These are phyloP conservation scores for Conistra vaccinii DNA, from an alignment of 2,888 invertebrate species.

Conservation along the genomic window DNA sequence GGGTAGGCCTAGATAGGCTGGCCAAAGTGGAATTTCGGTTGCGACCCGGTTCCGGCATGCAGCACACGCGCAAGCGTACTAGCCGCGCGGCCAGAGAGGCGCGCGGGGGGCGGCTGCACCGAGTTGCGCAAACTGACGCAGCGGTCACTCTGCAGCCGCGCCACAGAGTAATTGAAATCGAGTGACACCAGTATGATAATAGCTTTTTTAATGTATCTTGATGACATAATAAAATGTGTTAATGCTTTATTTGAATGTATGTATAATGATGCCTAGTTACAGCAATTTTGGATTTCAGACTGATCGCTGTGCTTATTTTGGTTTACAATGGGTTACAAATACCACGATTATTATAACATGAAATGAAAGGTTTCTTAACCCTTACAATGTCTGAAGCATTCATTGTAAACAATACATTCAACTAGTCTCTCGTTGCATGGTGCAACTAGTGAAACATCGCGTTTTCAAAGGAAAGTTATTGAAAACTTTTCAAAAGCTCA, in stretches of 20 bases:
- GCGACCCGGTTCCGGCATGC: constrained; percentile 90
- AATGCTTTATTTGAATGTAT: constrained; percentile 10
- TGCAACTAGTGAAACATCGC: constrained; percentile 39
- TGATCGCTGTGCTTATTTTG: not conserved
- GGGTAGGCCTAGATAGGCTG: constrained; percentile 78
- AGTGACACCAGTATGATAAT: constrained; percentile 56
- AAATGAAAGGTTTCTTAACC: not conserved
- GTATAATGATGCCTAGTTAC: not conserved
- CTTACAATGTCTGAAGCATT: constrained; percentile 6
- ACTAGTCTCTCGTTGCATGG: constrained; percentile 23
- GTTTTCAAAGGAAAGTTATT: constrained; percentile 17
- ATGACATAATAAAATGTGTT: constrained; percentile 38
- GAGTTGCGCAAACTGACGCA: constrained; percentile 89
- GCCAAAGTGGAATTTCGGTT: constrained; percentile 83
- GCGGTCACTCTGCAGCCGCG: constrained; percentile 82
- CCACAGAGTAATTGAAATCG: constrained; percentile 70
- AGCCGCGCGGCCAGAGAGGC: constrained; percentile 72
- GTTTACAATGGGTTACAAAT: not conserved
- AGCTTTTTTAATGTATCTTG: constrained; percentile 41
- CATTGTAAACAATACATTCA: constrained; percentile 20
- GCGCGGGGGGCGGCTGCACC: constrained; percentile 82
- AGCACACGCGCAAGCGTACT: constrained; percentile 89
- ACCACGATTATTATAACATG: not conserved
- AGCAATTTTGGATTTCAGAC: not conserved
- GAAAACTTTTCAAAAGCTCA: constrained; percentile 15